phyloP scores from a whole-genome alignment of 2,797 vertebrate genomes.

The Ctenopoma multispine region DNA sequence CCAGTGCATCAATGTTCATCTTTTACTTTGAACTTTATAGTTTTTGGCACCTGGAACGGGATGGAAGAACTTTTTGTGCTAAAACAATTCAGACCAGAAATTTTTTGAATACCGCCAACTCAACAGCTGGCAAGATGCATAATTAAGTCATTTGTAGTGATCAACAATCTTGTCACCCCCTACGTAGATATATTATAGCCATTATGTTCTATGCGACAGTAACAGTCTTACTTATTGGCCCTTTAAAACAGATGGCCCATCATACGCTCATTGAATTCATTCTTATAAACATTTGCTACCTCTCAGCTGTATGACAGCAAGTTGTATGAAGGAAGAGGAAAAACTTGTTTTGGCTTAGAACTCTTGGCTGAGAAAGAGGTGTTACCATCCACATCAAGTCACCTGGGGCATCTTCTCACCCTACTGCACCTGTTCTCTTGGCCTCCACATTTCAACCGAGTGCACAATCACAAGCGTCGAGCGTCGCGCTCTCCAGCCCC shows the following conservation, averaged over 20 bases:
- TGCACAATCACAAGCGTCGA: conserved; percentile 46
- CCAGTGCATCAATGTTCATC: no score
- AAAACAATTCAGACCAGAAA: conserved; percentile 4
- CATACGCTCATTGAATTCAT: conserved; percentile 58
- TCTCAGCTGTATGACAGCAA: conserved; percentile 55
- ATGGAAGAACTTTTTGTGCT: conserved; percentile 5
- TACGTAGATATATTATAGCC: conserved; percentile 15
- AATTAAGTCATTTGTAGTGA: conserved; percentile 27
- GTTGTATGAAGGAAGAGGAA: conserved; percentile 30
- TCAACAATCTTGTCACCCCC: conserved; percentile 19
- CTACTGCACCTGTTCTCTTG: conserved; percentile 75
- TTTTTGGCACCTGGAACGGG: not conserved
- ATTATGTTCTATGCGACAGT: conserved; percentile 38
- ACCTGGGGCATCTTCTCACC: conserved; percentile 68
- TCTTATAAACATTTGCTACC: conserved; percentile 56
- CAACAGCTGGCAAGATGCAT: conserved; percentile 29
- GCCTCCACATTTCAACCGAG: conserved; percentile 59
- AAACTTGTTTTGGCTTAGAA: conserved; percentile 55
- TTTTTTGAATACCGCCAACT: conserved; percentile 12
- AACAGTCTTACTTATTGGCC: conserved; percentile 37
- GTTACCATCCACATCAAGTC: conserved; percentile 51
- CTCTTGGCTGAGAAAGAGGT: conserved; percentile 55
- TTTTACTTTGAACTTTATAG: not conserved
- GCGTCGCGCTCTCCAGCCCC: conserved; percentile 21
- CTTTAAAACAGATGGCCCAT: conserved; percentile 65